Base-by-base conservation (phyloP, 2,797 vertebrate genomes). In the Eulemur rubriventer region DNA sequence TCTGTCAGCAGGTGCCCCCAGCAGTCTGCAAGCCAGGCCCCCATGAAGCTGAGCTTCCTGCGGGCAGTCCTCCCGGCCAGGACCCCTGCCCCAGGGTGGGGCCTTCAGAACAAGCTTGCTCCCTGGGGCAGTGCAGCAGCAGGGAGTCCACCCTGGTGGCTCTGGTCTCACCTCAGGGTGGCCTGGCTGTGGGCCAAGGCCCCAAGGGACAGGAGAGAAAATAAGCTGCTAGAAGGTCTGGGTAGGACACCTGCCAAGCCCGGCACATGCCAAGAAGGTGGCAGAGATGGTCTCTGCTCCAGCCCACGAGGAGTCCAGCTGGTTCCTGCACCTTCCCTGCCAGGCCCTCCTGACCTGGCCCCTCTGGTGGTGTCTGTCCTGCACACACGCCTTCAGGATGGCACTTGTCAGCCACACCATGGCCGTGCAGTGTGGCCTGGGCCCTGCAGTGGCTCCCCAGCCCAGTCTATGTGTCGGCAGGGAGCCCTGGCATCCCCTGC, bases 291-390 rank as follows among this genome's bases (percentile, higher is more conserved):
- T 43, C n/a, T 82, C 20, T 35, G 30, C 11, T 10, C 78, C n/a
- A 2, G 7, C 26, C 48, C 4, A 1, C 76, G 69, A 18, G 0
- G 5, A 35, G 84, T 24, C 63, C 6, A 28, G 16, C 24, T 35
- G 55, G 43, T 55, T 61, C 70, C 10, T 4, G 30, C 57, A 83
- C 35, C 35, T 70, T 85, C 78, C 61, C 75, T 3, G 9, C 18
- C 28, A 63, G 59, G 48, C 7, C n/a, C 41, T 73, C 46, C 65
- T 3, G 43, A 70, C 48, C 33, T n/a, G 20, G 33, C 48, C 75
- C 41, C 75, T 78, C 33, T 50, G 20, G 33, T 35, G 11, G 50
- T 24, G 20, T n/a, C 75, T 20, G 33, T 33, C 33, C 11, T 52
- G 33, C 33, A 75, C 9, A 69, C n/a, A 46, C 17, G 13, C n/a